Evolutionary conservation across 2,888 invertebrate species (phyloP).

Genomic region (Chrysina gloriosa): DNA sequence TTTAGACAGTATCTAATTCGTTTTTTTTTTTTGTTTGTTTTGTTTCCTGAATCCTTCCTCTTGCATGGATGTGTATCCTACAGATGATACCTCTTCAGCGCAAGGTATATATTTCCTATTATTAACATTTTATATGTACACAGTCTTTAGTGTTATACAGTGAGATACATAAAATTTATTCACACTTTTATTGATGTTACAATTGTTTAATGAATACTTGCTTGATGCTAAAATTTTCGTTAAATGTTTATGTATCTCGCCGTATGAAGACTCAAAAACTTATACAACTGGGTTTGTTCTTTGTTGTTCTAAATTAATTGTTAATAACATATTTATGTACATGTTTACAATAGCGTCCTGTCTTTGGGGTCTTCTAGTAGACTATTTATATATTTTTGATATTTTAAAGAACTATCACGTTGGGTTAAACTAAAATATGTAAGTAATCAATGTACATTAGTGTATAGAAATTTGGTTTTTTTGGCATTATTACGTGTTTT

Average conservation of each 20-base stretch:
- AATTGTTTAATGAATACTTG: background rate
- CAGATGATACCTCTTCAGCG: slow-evolving; percentile 59
- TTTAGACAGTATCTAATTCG: slow-evolving; percentile 32
- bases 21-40: slow-evolving; percentile 39
- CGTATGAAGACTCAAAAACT: slow-evolving; percentile 10
- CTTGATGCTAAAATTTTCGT: background rate
- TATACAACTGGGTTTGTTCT: slow-evolving; percentile 18
- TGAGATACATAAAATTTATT: slow-evolving; percentile 32
- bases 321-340: slow-evolving; percentile 10
- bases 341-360: slow-evolving; percentile 13
- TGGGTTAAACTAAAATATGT: slow-evolving; percentile 22
- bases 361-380: slow-evolving; percentile 27
- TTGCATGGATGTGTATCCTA: slow-evolving; percentile 53
- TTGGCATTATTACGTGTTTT: background rate
- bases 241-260: slow-evolving; percentile 8
- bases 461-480: slow-evolving; percentile 21
- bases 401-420: slow-evolving; percentile 16
- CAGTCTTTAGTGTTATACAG: slow-evolving; percentile 20
- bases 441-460: slow-evolving; percentile 28
- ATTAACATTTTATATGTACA: slow-evolving; percentile 40
- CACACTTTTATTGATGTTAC: no score
- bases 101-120: slow-evolving; percentile 56
- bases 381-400: slow-evolving; percentile 16
- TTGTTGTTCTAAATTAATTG: slow-evolving; percentile 33
- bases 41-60: slow-evolving; percentile 47